These are phyloP conservation scores for Lemur catta DNA, from an alignment of 2,797 vertebrate species.

Conservation along the genomic window DNA sequence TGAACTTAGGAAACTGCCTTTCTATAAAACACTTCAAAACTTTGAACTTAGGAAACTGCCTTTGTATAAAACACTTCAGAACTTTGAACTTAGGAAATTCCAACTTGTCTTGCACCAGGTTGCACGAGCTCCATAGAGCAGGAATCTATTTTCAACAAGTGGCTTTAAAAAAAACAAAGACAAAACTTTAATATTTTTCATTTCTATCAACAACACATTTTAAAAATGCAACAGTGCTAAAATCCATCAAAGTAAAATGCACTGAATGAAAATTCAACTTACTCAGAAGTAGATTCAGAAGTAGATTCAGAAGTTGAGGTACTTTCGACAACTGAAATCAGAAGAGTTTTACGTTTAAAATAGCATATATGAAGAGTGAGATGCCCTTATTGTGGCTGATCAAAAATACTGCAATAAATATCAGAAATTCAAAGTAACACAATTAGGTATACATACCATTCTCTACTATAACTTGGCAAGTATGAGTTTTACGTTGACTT, in stretches of 20 bases:
- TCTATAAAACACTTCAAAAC: slow-evolving; percentile 65
- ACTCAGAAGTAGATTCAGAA: slow-evolving; percentile 82
- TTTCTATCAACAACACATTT: slow-evolving; percentile 66
- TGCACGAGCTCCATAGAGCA: slow-evolving; percentile 68
- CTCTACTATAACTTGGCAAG: slow-evolving; percentile 93
- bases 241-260: slow-evolving; percentile 49
- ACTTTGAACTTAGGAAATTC: slow-evolving; percentile 74
- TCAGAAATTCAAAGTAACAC: slow-evolving; percentile 54
- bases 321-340: slow-evolving; percentile 84
- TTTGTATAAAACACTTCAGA: slow-evolving; percentile 65
- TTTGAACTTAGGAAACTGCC: slow-evolving; percentile 70
- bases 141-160: slow-evolving; percentile 74
- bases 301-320: slow-evolving; percentile 76
- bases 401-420: slow-evolving; percentile 19
- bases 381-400: slow-evolving; percentile 1
- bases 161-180: slow-evolving; percentile 70
- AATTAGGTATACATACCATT: slow-evolving; percentile 83
- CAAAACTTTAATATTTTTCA: slow-evolving; percentile 71
- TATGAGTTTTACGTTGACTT: slow-evolving; percentile 89
- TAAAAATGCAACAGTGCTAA: slow-evolving; percentile 58
- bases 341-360: slow-evolving; percentile 76
- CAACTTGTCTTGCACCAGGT: slow-evolving; percentile 75
- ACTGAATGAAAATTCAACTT: slow-evolving; percentile 82
- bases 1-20: slow-evolving; percentile 69
- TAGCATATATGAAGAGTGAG: slow-evolving; percentile 22